A percentile compares a stretch with the other conserved stretches of the same genome.
These are phyloP conservation scores for Anodontia alba DNA, from an alignment of 2,888 invertebrate species.

Conservation along the genomic window DNA sequence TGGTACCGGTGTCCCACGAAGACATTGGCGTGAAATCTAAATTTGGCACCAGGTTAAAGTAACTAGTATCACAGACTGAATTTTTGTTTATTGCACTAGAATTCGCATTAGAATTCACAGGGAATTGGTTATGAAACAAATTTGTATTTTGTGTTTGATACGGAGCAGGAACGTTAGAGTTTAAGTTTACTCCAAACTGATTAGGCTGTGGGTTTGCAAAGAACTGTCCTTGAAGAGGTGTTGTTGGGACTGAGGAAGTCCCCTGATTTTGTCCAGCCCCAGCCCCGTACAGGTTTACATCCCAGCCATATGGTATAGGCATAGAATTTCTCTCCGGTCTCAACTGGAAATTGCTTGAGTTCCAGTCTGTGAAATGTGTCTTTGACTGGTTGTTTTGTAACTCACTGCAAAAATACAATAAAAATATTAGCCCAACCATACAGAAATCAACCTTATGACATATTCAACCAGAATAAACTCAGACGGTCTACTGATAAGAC, in stretches of 20 bases:
- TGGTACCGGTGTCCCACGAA: slow-evolving; percentile 27
- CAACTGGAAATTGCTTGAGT: slow-evolving; percentile 14
- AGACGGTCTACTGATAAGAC: neutral
- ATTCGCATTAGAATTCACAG: neutral
- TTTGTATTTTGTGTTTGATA: neutral
- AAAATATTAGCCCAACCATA: no score
- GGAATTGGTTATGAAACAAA: neutral
- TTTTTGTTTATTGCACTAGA: slow-evolving; percentile 6
- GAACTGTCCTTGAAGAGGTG: slow-evolving; percentile 33
- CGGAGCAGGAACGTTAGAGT: neutral
- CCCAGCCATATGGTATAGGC: slow-evolving; percentile 67
- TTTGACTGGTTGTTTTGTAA: slow-evolving; percentile 22
- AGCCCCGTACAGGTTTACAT: slow-evolving; percentile 45
- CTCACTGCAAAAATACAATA: slow-evolving; percentile 34
- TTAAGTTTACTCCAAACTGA: neutral
- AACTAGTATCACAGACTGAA: neutral
- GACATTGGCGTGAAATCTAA: slow-evolving; percentile 45
- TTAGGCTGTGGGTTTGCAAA: neutral
- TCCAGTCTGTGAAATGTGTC: slow-evolving; percentile 24
- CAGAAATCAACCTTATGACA: no score
- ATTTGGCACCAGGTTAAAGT: slow-evolving; percentile 48
- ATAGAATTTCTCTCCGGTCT: slow-evolving; percentile 40
- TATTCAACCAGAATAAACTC: no score
- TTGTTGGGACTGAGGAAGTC: slow-evolving; percentile 44
- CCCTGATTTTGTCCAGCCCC: slow-evolving; percentile 23